These are phyloP conservation scores for Buceros bicornis DNA, from an alignment of 2,797 vertebrate genomes.

Conservation along the genomic window DNA sequence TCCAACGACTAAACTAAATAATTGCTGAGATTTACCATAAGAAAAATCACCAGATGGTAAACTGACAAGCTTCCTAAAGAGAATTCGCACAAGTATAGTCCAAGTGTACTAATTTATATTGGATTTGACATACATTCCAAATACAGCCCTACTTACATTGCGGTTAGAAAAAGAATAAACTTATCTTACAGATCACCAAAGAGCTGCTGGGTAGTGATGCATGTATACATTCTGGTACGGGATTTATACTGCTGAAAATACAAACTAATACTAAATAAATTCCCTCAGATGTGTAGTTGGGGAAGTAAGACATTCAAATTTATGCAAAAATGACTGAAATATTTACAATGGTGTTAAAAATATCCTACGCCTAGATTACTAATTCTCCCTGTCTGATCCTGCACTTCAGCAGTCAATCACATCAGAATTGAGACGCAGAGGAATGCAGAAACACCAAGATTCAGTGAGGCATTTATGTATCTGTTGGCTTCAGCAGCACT, in stretches of 20 bases:
- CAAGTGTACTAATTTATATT: background rate
- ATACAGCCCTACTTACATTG: background rate
- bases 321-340: background rate
- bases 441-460: background rate
- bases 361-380: background rate
- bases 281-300: background rate
- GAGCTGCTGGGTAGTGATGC: background rate
- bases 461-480: background rate
- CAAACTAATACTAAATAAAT: background rate
- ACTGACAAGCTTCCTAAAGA: background rate
- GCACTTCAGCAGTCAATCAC: background rate
- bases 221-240: background rate
- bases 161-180: background rate
- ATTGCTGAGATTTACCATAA: background rate
- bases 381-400: background rate
- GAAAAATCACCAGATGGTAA: slow-evolving; percentile 17
- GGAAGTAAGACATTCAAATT: background rate
- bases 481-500: background rate
- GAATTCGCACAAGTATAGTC: background rate
- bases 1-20: background rate
- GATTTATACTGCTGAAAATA: background rate
- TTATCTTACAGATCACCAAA: background rate
- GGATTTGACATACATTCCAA: background rate
- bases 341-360: background rate
- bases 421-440: background rate